Conservation (phyloP, 2,888 invertebrate species). For the Papilio demoleus region DNA sequence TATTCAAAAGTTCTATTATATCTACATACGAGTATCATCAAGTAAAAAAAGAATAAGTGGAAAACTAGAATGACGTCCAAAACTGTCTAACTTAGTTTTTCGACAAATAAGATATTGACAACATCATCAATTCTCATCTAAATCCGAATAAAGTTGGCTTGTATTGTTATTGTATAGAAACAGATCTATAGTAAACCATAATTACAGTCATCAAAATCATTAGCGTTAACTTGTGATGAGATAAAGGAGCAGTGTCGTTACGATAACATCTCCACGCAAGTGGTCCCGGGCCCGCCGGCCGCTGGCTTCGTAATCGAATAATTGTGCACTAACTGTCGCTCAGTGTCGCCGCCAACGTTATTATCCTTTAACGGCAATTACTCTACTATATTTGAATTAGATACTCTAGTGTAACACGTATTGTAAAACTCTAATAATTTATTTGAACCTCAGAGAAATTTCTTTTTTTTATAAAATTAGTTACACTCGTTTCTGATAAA, state of each 20-base stretch:
- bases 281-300: constrained; percentile 21
- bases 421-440: not conserved
- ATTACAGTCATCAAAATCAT: constrained; percentile 20
- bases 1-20: too few species aligned
- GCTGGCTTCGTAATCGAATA: constrained; percentile 27
- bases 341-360: constrained; percentile 26
- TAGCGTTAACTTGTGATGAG: constrained; percentile 25
- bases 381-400: not conserved
- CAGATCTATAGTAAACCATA: not conserved
- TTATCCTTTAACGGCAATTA: constrained; percentile 29
- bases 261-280: constrained; percentile 20
- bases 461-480: too few species aligned
- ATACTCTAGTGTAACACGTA: not conserved
- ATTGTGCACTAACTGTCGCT: constrained; percentile 24
- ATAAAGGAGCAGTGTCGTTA: constrained; percentile 23
- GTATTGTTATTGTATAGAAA: not conserved
- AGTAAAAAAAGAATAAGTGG: too few species aligned
- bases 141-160: not conserved
- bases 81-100: too few species aligned
- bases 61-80: too few species aligned
- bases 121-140: too few species aligned
- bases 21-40: too few species aligned
- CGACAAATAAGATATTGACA: too few species aligned
- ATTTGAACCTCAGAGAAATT: too few species aligned
- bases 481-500: too few species aligned